phyloP scores from a whole-genome alignment of 2,888 invertebrate species.

The Drosophila imparisetae region DNA sequence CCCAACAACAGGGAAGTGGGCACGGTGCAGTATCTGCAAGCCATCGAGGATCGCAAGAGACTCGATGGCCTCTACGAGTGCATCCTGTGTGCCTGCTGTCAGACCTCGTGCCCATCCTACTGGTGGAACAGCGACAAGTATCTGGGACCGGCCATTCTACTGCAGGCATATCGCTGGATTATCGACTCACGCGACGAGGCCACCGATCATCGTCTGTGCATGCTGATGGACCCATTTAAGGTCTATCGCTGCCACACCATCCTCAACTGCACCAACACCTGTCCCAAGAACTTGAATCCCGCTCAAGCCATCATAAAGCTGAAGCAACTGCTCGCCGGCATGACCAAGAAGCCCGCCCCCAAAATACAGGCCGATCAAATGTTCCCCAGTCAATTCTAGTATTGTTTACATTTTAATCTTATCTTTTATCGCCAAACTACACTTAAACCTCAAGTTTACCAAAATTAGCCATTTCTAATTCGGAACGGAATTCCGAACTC shows the following conservation, averaged over 20 bases:
- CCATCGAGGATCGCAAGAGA: constrained; percentile 94
- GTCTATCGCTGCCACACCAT: constrained; percentile 98
- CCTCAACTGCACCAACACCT: constrained; percentile 97
- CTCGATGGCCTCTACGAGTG: constrained; percentile 98
- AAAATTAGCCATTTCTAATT: too few relatives aligned
- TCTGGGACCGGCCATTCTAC: constrained; percentile 97
- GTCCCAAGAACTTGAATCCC: constrained; percentile 98
- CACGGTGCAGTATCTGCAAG: constrained; percentile 92
- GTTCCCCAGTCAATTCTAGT: constrained; percentile 65
- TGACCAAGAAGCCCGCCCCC: constrained; percentile 91
- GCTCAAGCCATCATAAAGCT: constrained; percentile 97
- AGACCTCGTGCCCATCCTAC: constrained; percentile 97
- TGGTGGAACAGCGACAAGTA: constrained; percentile 99
- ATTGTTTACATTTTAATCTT: not conserved
- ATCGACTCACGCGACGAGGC: constrained; percentile 97
- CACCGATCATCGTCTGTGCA: constrained; percentile 89
- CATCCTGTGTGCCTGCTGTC: constrained; percentile 98
- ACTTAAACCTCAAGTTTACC: too few relatives aligned
- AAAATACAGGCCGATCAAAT: constrained; percentile 88
- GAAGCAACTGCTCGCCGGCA: constrained; percentile 93
- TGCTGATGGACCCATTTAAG: constrained; percentile 94
- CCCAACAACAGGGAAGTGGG: constrained; percentile 86
- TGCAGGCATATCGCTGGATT: constrained; percentile 99
- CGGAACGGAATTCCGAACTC: too few relatives aligned
- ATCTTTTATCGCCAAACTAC: not conserved